Evolutionary conservation across 2,888 invertebrate genomes (phyloP).

Genomic region (Fabriciana adippe): DNA sequence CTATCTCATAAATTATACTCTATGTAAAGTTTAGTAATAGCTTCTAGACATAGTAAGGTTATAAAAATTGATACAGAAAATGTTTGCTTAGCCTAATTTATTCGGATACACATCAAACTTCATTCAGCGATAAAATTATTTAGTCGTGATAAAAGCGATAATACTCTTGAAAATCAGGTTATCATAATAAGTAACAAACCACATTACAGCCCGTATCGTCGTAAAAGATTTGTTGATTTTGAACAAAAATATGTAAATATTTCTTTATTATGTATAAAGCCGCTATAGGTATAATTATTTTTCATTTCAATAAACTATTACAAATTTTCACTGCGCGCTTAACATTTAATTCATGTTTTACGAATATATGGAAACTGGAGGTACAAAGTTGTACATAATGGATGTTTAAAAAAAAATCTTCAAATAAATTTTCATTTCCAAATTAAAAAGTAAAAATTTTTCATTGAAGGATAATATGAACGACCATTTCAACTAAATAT

Average conservation of each 20-base stretch:
- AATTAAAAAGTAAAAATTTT: too few relatives aligned
- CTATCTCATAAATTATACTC: too few relatives aligned
- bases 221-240: neutral
- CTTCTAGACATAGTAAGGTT: too few relatives aligned
- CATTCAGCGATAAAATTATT: constrained; percentile 18
- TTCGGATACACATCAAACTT: neutral
- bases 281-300: too few relatives aligned
- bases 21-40: too few relatives aligned
- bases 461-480: too few relatives aligned
- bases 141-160: constrained; percentile 9
- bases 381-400: neutral
- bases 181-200: neutral
- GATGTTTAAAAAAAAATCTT: neutral
- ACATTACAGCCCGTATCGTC: neutral
- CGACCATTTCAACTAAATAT: neutral
- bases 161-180: neutral
- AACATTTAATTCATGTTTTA: neutral
- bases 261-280: neutral
- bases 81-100: constrained; percentile 5
- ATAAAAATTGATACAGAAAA: too few relatives aligned
- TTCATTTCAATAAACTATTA: too few relatives aligned
- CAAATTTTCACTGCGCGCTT: neutral
- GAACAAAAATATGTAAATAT: neutral
- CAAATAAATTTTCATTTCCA: too few relatives aligned
- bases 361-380: too few relatives aligned